These are phyloP conservation scores for Aquatica leii DNA, from an alignment of 2,888 invertebrate genomes.

Conservation along the genomic window DNA sequence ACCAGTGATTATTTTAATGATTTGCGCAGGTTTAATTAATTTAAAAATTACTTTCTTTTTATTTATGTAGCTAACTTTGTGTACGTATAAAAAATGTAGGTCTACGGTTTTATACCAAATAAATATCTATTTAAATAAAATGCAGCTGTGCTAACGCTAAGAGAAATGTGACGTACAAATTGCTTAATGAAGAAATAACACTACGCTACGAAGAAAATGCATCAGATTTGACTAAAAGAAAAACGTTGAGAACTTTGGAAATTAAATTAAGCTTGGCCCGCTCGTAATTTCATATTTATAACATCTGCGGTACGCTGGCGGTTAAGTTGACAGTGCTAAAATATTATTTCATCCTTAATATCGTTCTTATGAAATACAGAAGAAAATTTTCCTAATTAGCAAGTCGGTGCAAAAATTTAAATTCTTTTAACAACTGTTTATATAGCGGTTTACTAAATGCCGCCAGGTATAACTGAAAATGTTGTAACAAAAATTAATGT, in stretches of 20 bases:
- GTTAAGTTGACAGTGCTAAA: slow-evolving; percentile 46
- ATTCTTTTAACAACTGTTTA: too few species aligned
- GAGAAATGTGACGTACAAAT: slow-evolving; percentile 44
- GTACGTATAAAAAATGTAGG: too few species aligned
- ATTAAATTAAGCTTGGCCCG: slow-evolving; percentile 50
- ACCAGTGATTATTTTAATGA: too few species aligned
- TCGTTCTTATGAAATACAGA: slow-evolving; percentile 36
- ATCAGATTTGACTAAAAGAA: slow-evolving; percentile 49
- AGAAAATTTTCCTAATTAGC: slow-evolving; percentile 45
- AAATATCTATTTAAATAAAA: slow-evolving; percentile 23
- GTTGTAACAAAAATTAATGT: too few species aligned
- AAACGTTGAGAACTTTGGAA: slow-evolving; percentile 47
- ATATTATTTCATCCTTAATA: slow-evolving; percentile 48
- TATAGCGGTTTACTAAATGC: neutral
- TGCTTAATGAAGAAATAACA: slow-evolving; percentile 53
- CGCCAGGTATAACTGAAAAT: neutral
- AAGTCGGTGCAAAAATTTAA: slow-evolving; percentile 38
- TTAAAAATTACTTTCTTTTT: too few species aligned
- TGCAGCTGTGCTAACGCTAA: slow-evolving; percentile 39
- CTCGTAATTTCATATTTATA: slow-evolving; percentile 53
- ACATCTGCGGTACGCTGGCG: slow-evolving; percentile 47
- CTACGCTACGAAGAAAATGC: slow-evolving; percentile 46
- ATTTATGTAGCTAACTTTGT: too few species aligned
- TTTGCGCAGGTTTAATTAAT: too few species aligned
- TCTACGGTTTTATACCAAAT: neutral